Percentiles rank a stretch among this genome's conserved stretches.
Conservation (phyloP, 2,888 invertebrate genomes). For the Cepaea hortensis region DNA sequence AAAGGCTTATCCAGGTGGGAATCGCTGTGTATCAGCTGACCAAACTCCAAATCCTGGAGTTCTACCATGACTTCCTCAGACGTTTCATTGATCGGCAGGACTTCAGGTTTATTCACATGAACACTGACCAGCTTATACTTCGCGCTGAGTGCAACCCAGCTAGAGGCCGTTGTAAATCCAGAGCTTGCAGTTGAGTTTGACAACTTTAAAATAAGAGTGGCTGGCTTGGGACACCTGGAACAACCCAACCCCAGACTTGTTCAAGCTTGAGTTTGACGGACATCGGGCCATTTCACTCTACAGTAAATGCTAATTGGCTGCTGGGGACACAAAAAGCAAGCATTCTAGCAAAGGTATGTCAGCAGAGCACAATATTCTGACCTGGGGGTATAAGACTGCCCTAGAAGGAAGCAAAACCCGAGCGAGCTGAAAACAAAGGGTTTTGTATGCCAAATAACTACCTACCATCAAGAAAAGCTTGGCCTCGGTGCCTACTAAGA, state of each 20-base stretch:
- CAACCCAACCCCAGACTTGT: neutral
- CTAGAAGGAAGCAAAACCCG: neutral
- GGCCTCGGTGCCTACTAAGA: neutral
- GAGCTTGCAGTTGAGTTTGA: neutral
- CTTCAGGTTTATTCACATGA: neutral
- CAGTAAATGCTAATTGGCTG: neutral
- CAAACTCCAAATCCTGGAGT: neutral
- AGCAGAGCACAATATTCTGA: neutral
- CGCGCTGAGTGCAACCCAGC: neutral
- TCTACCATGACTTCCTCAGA: neutral
- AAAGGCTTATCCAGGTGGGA: neutral
- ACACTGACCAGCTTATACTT: neutral
- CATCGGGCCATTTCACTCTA: neutral
- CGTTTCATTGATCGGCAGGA: neutral
- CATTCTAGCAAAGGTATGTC: neutral
- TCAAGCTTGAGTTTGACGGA: neutral
- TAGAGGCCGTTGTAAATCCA: neutral
- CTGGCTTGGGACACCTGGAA: neutral
- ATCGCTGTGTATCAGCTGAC: no score
- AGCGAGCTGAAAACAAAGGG: neutral
- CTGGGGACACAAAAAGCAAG: neutral
- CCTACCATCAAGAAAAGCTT: conserved; percentile 13
- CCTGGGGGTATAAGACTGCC: neutral
- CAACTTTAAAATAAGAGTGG: neutral
- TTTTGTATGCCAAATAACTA: neutral